A percentile compares a stretch with the other conserved stretches of the same genome.
These are phyloP conservation scores for Narcine bancroftii DNA, from an alignment of 2,113 vertebrate genomes.

Conservation along the genomic window DNA sequence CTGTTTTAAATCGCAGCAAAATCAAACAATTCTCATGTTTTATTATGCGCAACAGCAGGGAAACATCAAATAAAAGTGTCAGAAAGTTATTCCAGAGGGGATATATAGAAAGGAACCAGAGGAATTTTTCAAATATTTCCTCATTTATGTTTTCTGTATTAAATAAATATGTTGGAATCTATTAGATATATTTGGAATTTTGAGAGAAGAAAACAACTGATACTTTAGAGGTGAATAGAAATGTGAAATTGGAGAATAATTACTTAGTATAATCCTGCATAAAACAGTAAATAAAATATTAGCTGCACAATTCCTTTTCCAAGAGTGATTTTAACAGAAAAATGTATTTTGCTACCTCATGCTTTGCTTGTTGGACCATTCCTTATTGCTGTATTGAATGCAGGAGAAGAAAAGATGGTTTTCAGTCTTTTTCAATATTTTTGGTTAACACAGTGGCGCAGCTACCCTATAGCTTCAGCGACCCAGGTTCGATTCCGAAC, in stretches of 20 bases:
- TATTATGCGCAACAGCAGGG: not conserved
- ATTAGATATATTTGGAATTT: not conserved
- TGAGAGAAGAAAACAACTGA: not conserved
- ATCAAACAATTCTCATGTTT: not conserved
- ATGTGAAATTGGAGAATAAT: not conserved
- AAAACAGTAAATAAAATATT: not conserved
- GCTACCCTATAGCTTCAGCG: too few species aligned
- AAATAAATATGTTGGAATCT: not conserved
- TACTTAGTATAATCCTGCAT: not conserved
- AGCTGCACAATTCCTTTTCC: not conserved
- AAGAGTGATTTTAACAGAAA: not conserved
- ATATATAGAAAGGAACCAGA: not conserved
- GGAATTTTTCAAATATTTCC: not conserved
- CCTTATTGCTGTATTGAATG: too few species aligned
- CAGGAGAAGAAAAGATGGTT: too few species aligned
- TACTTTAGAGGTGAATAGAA: not conserved
- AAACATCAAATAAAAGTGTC: not conserved
- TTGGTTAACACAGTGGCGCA: too few species aligned
- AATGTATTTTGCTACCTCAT: not conserved
- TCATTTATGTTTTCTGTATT: not conserved
- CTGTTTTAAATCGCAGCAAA: not conserved
- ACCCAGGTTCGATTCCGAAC: too few species aligned
- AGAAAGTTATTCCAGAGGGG: not conserved
- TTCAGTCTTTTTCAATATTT: too few species aligned
- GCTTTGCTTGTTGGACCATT: too few species aligned